Percentiles rank a stretch among this genome's conserved stretches.
These are phyloP conservation scores for Tryphoninae sp. DNA, from an alignment of 2,888 invertebrate species.

Conservation along the genomic window DNA sequence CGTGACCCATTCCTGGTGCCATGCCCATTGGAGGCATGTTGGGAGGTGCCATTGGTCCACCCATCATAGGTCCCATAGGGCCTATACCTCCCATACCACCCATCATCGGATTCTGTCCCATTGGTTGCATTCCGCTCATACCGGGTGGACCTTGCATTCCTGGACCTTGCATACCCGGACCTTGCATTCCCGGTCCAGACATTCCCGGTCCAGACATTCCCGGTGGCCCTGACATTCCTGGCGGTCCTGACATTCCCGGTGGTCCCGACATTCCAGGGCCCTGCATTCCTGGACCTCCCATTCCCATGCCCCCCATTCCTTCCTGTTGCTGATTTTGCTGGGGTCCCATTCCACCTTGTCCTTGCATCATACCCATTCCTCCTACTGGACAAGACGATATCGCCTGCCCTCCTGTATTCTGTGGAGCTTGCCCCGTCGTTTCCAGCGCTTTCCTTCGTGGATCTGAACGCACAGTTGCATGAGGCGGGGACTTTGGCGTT, in stretches of 20 bases:
- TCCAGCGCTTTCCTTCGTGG: conserved; percentile 79
- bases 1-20: conserved; percentile 79
- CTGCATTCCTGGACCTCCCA: conserved; percentile 38
- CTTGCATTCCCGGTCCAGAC: conserved; percentile 46
- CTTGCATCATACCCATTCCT: conserved; percentile 42
- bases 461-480: conserved; percentile 72
- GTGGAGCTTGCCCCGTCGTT: conserved; percentile 66
- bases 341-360: conserved; percentile 1
- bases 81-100: conserved; percentile 73
- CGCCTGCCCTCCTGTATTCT: conserved; percentile 16
- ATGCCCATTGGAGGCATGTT: conserved; percentile 67
- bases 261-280: conserved; percentile 54
- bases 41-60: conserved; percentile 70
- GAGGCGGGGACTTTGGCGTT: conserved; percentile 80
- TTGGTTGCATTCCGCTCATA: conserved; percentile 70
- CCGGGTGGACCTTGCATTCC: conserved; percentile 59
- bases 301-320: conserved; percentile 56
- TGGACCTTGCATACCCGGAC: conserved; percentile 24
- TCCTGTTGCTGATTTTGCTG: conserved; percentile 45
- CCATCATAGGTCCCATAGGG: conserved; percentile 70
- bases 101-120: conserved; percentile 74
- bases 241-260: conserved; percentile 68
- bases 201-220: conserved; percentile 63
- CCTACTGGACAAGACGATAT: conserved; percentile 19
- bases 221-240: conserved; percentile 64